Conservation (phyloP, 2,113 vertebrate genomes). For the Actenoides hombroni region DNA sequence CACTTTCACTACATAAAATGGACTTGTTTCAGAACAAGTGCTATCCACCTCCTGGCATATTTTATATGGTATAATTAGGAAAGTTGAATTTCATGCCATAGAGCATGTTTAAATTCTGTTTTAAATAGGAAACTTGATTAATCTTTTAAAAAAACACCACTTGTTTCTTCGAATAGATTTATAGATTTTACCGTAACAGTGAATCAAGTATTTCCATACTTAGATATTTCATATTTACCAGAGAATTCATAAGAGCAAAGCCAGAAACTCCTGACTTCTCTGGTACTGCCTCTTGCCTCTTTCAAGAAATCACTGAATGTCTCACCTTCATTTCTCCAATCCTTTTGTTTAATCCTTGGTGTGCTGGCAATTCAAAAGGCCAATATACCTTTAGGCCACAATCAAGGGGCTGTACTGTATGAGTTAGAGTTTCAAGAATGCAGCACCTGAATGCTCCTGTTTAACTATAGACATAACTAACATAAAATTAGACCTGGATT, state of each 20-base stretch:
- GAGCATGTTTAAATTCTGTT: background rate
- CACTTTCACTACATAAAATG: background rate
- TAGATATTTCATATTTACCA: background rate
- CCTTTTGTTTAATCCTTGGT: background rate
- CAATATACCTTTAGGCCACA: background rate
- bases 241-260: background rate
- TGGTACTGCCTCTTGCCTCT: background rate
- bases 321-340: background rate
- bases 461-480: background rate
- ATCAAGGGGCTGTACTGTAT: rapidly evolving
- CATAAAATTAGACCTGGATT: background rate
- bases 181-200: background rate
- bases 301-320: background rate
- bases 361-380: background rate
- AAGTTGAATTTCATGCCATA: background rate
- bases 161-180: background rate
- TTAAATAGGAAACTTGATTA: background rate
- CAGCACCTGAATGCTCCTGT: background rate
- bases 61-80: background rate
- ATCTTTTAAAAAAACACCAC: background rate
- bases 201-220: background rate
- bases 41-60: background rate
- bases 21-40: background rate
- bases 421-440: background rate
- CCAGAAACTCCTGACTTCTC: background rate